Evolutionary conservation across 2,888 invertebrate genomes (phyloP), one percentile per base, ranked within the genome.

Genomic region (Melieria omissa): DNA sequence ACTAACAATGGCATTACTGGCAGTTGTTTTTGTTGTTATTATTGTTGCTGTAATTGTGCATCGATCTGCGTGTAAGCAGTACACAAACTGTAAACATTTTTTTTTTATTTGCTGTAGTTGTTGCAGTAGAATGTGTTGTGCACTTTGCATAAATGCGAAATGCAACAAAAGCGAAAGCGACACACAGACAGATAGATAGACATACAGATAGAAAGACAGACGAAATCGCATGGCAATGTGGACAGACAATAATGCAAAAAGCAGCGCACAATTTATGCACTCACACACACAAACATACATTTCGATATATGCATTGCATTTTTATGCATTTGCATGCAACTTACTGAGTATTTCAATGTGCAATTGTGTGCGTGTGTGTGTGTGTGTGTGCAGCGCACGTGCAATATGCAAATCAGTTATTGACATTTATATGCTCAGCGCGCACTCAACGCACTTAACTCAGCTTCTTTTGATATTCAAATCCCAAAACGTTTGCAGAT

Each of bases 391-490:
- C 14, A 42, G 63, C n/a, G 44, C 58, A 49, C 46, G 8, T n/a
- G 47, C 29, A 29, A 29, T 12, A 64, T 64, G 57, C 66, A 66
- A 64, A 70, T 70, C 64, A 55, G 57, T 64, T 58, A 58, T 57
- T 70, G 70, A 64, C 47, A 70, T 64, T 64, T 64, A 70, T 63
- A 64, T 47, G 14, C 57, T 64, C 41, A 63, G 41, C 57, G 63
- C 57, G 55, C 46, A 54, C 69, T 52, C 14, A 14, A 16, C 16
- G 63, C 64, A 47, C 52, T 49, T 41, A 42, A 47, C 49, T 52
- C 64, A 52, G 64, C 49, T 52, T n/a, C 64, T n/a, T 64, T 64
- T 64, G 49, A 52, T 46, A 64, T 64, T 64, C 52, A 64, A 64
- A 64, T 64, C 64, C 64, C 64, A 9, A 66, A 61, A 61, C 61